These are phyloP conservation scores for Siderastrea radians DNA, from an alignment of 92 coral and sea anemone species.

Conservation along the genomic window DNA sequence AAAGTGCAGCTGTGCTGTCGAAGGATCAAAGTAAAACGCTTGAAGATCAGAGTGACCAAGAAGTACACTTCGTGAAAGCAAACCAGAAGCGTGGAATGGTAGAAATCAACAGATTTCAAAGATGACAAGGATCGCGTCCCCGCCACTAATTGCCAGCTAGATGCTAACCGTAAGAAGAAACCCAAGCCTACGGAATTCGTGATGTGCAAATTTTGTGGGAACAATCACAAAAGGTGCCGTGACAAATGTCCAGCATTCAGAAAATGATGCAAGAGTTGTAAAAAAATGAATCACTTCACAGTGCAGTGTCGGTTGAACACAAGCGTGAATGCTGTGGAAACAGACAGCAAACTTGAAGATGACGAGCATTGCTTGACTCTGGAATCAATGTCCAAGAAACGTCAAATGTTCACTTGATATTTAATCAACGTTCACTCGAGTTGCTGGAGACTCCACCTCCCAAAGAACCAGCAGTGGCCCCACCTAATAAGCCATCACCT, in stretches of 20 bases:
- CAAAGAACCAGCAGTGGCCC: too few relatives aligned
- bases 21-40: conserved; percentile 37
- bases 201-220: not conserved
- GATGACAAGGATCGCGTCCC: conserved; percentile 3
- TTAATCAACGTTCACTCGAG: too few relatives aligned
- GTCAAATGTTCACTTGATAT: too few relatives aligned
- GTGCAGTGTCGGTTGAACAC: not conserved
- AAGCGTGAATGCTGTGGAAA: not conserved
- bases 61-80: not conserved
- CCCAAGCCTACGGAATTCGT: not conserved
- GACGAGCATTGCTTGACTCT: not conserved
- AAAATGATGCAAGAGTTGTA: not conserved
- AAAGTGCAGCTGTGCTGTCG: conserved; percentile 50
- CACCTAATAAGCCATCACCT: too few relatives aligned
- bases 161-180: not conserved
- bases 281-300: not conserved
- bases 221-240: not conserved
- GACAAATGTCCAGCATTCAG: not conserved
- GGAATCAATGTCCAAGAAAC: not conserved
- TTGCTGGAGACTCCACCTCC: too few relatives aligned
- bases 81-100: not conserved
- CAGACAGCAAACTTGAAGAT: not conserved
- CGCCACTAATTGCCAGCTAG: not conserved
- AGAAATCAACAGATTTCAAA: not conserved
- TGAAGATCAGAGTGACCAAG: not conserved